These are phyloP conservation scores for Chrysina gloriosa DNA, from an alignment of 2,888 invertebrate species.

Conservation along the genomic window DNA sequence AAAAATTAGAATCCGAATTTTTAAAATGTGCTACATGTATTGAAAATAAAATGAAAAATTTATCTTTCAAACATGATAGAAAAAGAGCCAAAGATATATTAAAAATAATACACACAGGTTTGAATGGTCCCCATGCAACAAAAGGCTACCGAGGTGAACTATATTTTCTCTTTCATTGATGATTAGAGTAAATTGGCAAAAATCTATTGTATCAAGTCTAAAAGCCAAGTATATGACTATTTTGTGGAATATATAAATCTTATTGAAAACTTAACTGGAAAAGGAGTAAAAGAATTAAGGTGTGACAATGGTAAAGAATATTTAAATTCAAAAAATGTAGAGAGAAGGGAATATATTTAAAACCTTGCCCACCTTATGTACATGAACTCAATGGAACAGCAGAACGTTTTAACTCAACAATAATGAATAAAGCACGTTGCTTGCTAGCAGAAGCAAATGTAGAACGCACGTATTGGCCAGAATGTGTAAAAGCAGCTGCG, in stretches of 20 bases:
- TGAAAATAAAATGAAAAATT: constrained; percentile 52
- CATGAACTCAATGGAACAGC: constrained; percentile 51
- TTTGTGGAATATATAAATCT: constrained; percentile 25
- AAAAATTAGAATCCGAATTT: constrained; percentile 45
- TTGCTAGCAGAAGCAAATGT: constrained; percentile 24
- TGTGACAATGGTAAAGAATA: constrained; percentile 43
- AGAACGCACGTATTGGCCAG: constrained; percentile 20
- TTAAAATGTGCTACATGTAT: constrained; percentile 50
- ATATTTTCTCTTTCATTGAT: constrained; percentile 20
- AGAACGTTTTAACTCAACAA: not conserved
- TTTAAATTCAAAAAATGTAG: constrained; percentile 46
- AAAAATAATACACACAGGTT: constrained; percentile 50
- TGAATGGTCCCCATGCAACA: constrained; percentile 47
- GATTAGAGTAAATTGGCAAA: constrained; percentile 5
- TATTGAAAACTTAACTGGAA: constrained; percentile 26
- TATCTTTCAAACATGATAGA: constrained; percentile 50
- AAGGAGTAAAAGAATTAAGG: constrained; percentile 21
- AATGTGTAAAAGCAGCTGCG: constrained; percentile 23
- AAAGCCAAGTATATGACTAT: constrained; percentile 22
- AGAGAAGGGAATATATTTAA: constrained; percentile 48
- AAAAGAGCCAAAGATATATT: constrained; percentile 46
- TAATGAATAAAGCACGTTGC: constrained; percentile 3
- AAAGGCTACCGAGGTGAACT: not conserved
- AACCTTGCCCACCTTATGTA: constrained; percentile 49
- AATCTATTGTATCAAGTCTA: constrained; percentile 6